These are phyloP conservation scores for Harlomillsia oculata DNA, from an alignment of 1,140 invertebrate genomes.

Conservation along the genomic window DNA sequence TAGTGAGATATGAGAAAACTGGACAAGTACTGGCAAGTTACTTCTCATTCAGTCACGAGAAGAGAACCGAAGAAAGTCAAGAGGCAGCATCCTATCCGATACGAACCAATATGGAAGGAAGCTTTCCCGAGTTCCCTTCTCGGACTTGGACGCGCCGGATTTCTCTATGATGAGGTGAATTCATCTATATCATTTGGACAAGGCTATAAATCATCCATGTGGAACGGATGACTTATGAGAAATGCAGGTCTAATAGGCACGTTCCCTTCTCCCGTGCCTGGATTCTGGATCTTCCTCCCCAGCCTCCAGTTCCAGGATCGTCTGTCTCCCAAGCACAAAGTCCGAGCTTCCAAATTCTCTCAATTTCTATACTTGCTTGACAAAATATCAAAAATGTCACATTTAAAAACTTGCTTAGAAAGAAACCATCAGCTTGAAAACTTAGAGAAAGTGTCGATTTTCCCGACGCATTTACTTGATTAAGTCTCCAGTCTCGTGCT, in stretches of 20 bases:
- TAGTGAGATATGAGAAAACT: not conserved
- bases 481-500: too few relatives aligned
- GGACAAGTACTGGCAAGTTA: not conserved
- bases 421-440: too few relatives aligned
- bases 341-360: too few relatives aligned
- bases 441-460: too few relatives aligned
- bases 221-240: constrained; percentile 1
- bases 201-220: constrained; percentile 4
- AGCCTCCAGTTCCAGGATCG: not conserved
- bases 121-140: not conserved
- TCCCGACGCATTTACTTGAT: too few relatives aligned
- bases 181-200: constrained; percentile 12
- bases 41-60: too few relatives aligned
- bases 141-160: not conserved
- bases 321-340: too few relatives aligned
- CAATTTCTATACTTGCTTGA: too few relatives aligned
- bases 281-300: not conserved
- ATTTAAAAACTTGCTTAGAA: too few relatives aligned
- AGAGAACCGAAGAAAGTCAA: not conserved
- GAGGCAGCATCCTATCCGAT: too few relatives aligned
- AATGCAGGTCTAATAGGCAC: constrained; percentile 8
- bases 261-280: not conserved
- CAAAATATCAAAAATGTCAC: too few relatives aligned
- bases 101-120: not conserved
- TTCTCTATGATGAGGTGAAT: constrained; percentile 10